Base-by-base conservation (phyloP, 1,140 invertebrate species). In the Linepithema humile region DNA sequence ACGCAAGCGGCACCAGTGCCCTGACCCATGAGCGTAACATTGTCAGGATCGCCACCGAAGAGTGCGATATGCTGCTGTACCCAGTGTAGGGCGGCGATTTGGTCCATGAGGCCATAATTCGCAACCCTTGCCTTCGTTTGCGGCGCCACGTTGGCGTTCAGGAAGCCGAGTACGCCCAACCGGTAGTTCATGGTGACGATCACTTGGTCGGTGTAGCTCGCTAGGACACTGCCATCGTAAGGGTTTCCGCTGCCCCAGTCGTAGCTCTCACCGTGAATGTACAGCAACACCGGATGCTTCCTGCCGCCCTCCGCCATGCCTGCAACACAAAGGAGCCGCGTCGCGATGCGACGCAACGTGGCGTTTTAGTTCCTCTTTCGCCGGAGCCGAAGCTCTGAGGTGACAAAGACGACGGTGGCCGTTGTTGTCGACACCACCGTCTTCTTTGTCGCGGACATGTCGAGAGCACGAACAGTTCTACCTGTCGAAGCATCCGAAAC, bases 141-240 rank as follows among this genome's bases (percentile, higher is more conserved):
- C 1, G 96, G 97, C 90, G 97, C 96, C 67, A 97, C 96, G 93
- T 98, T 98, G 70, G 97, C 97, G 94, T 98, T 98, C 70, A 98
- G 95, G 94, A 98, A 98, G 89, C 97, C 99, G 90, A 99, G 95
- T 85, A 99, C 97, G 69, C 99, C 99, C 50, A 99, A 96, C 74
- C 99, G 96, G 94, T 99, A 99, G 95, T 99, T 99, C 87, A 99
- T 96, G 23, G 98, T 99, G 87, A 99, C 97, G 83, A 99, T 98
- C 78, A 99, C 97, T 90, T 99, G 96, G 87, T 99, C 97, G 5
- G 98, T 97, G 91, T 98, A 98, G 90, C 98, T 97, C 67, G 98
- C 97, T 83, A 99, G 95, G 38, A 99, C 97, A 84, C 97, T 97
- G 73, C 98, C 98, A 92, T 99, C 98, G 94, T 99, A 99, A 6